Evolutionary conservation across 1,140 invertebrate species (phyloP).

Genomic region (Notospermus geniculatus): DNA sequence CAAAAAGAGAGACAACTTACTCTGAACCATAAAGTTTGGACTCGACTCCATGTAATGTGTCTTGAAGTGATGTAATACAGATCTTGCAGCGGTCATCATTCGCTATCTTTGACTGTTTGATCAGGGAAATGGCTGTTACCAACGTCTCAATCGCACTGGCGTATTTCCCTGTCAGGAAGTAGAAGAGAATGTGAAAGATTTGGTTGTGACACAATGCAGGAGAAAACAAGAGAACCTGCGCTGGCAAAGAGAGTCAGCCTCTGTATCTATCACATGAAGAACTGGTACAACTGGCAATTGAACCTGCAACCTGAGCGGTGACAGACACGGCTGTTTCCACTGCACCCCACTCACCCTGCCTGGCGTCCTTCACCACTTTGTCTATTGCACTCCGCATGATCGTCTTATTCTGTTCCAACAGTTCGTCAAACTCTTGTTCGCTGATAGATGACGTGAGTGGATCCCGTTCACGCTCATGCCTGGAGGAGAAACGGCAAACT

Average conservation of each 20-base stretch:
- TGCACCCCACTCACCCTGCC: constrained; percentile 63
- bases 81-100: constrained; percentile 98
- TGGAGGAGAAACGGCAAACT: constrained; percentile 27
- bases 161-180: constrained; percentile 73
- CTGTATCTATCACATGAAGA: too few species aligned
- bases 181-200: too few species aligned
- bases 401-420: constrained; percentile 94
- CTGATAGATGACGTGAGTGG: constrained; percentile 63
- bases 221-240: too few species aligned
- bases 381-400: constrained; percentile 96
- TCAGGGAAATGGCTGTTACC: constrained; percentile 96
- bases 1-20: constrained; percentile 42
- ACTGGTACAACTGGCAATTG: too few species aligned
- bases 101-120: constrained; percentile 97
- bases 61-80: constrained; percentile 90
- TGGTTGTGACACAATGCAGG: too few species aligned
- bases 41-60: constrained; percentile 95
- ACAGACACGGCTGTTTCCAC: constrained; percentile 62
- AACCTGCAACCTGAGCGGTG: too few species aligned
- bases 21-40: constrained; percentile 86
- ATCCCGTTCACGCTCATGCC: constrained; percentile 30
- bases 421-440: constrained; percentile 97
- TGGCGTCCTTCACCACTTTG: constrained; percentile 94
- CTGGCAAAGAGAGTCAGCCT: too few species aligned
- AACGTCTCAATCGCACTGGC: constrained; percentile 97